A percentile compares a stretch with the other conserved stretches of the same genome.
These are phyloP conservation scores for Phyllotis vaccarum DNA, from an alignment of 2,797 vertebrate genomes.

Conservation along the genomic window DNA sequence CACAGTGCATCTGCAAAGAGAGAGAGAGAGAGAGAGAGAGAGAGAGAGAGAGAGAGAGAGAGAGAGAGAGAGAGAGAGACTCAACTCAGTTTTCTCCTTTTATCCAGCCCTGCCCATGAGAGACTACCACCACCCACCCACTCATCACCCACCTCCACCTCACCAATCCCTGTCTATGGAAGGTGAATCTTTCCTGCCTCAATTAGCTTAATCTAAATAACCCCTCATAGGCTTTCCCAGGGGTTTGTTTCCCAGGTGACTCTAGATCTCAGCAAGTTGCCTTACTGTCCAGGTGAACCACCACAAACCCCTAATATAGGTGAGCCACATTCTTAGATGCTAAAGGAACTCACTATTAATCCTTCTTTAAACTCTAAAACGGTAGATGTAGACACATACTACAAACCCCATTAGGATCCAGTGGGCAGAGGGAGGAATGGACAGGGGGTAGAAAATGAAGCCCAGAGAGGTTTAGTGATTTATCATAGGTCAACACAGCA, in stretches of 20 bases:
- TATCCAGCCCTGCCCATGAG: neutral
- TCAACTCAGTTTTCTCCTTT: neutral
- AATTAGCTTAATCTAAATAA: neutral
- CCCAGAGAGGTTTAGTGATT: neutral
- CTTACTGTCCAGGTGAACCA: neutral
- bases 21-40: too few species aligned
- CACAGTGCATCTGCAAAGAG: accelerated
- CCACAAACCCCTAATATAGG: neutral
- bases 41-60: too few species aligned
- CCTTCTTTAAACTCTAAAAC: neutral
- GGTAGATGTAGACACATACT: neutral
- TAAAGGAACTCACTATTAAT: neutral
- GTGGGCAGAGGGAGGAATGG: neutral
- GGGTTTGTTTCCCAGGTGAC: neutral
- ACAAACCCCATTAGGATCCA: neutral
- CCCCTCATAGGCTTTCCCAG: neutral
- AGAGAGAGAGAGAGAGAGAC: neutral
- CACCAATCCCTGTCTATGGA: neutral
- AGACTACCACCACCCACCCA: too few species aligned
- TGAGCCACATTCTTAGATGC: neutral
- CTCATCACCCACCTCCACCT: neutral
- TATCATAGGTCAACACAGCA: neutral
- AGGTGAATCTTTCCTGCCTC: neutral
- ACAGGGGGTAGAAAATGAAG: neutral
- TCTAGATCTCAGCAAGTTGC: neutral